These are phyloP conservation scores for Sylvietta virens DNA, from an alignment of 2,113 vertebrate genomes.

Conservation along the genomic window DNA sequence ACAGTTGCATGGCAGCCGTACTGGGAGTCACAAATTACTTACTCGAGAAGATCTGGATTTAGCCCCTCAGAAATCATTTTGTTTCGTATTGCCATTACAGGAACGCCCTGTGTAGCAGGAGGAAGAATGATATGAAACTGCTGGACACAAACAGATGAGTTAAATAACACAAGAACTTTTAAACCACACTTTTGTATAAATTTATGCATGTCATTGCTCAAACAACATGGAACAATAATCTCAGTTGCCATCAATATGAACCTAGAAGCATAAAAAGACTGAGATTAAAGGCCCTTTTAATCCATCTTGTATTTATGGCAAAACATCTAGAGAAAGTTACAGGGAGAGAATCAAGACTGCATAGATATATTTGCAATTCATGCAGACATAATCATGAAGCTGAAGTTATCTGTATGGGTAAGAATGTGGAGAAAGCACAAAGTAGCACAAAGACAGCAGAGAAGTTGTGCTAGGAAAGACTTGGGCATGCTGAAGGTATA, in stretches of 20 bases:
- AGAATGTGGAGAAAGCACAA: neutral
- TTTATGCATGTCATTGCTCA: neutral
- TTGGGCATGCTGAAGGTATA: neutral
- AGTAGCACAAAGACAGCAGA: neutral
- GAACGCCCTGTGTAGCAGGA: constrained; percentile 84
- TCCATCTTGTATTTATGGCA: neutral
- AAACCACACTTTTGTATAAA: neutral
- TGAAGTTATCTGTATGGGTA: neutral
- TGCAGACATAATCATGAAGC: neutral
- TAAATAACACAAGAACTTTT: neutral
- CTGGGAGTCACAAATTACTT: constrained; percentile 65
- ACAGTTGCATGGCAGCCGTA: neutral
- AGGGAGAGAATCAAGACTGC: neutral
- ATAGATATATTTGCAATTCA: neutral
- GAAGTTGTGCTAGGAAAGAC: neutral
- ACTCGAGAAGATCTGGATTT: constrained; percentile 92
- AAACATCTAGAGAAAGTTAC: neutral
- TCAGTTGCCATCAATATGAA: neutral
- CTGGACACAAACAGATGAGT: neutral
- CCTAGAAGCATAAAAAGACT: neutral
- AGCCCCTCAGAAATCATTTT: constrained; percentile 95
- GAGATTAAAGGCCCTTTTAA: neutral
- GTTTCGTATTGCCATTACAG: constrained; percentile 94
- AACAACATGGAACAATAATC: neutral
- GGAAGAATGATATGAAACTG: neutral